These are phyloP conservation scores for Romanogobio albipinnatus DNA, from an alignment of 2,113 vertebrate species.

Conservation along the genomic window DNA sequence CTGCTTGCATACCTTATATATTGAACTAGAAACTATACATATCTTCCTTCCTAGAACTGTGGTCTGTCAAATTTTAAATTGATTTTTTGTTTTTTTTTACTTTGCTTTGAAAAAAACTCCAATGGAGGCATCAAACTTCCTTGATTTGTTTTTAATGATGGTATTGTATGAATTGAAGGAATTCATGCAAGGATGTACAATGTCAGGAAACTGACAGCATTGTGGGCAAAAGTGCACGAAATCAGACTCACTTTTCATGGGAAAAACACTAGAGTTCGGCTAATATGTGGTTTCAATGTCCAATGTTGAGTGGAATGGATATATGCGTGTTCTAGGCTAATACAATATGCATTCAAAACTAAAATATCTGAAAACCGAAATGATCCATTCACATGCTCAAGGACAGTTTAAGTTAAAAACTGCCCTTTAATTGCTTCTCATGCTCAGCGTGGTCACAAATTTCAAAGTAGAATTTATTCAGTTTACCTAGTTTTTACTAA, in stretches of 20 bases:
- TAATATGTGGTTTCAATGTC: not conserved
- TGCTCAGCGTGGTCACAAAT: not conserved
- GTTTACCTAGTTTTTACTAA: not conserved
- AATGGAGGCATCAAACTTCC: not conserved
- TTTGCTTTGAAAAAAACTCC: not conserved
- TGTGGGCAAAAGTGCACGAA: not conserved
- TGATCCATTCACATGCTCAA: not conserved
- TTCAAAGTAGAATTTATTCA: not conserved
- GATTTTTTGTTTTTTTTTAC: not conserved
- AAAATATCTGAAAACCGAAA: not conserved
- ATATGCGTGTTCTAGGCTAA: not conserved
- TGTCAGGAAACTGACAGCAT: not conserved
- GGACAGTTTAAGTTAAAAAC: not conserved
- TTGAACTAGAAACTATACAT: not conserved
- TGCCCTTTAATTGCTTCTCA: not conserved
- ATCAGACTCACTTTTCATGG: not conserved
- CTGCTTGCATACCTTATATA: not conserved
- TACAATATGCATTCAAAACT: not conserved
- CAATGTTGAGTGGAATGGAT: not conserved
- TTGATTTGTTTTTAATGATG: not conserved
- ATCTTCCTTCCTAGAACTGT: not conserved
- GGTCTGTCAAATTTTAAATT: not conserved
- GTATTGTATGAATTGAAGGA: not conserved
- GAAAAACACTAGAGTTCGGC: not conserved
- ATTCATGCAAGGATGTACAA: not conserved